Evolutionary conservation across 2,888 invertebrate genomes (phyloP).

Genomic region (Pyrrhosoma nymphula): DNA sequence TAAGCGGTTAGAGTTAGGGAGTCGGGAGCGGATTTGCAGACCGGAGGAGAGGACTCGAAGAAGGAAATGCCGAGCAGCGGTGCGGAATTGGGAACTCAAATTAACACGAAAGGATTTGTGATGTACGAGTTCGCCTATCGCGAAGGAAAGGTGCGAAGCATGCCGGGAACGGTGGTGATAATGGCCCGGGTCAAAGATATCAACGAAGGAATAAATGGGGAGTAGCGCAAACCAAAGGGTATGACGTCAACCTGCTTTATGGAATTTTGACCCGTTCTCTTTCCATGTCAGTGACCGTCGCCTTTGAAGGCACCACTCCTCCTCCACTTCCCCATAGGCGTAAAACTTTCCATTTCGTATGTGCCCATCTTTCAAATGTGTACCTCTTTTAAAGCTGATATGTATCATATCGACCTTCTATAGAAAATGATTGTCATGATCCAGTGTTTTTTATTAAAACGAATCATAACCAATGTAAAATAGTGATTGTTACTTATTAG

Average conservation of each 20-base stretch:
- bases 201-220: background rate
- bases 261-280: background rate
- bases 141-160: background rate
- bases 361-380: too few relatives aligned
- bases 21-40: background rate
- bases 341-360: too few relatives aligned
- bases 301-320: too few relatives aligned
- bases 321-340: too few relatives aligned
- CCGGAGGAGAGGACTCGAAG: background rate
- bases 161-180: background rate
- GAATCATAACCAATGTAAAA: too few relatives aligned
- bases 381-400: too few relatives aligned
- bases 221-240: background rate
- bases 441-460: too few relatives aligned
- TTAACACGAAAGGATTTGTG: background rate
- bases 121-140: background rate
- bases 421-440: too few relatives aligned
- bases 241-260: background rate
- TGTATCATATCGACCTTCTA: too few relatives aligned
- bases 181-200: background rate
- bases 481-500: too few relatives aligned
- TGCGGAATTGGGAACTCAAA: background rate
- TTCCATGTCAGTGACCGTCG: too few relatives aligned
- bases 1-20: background rate
- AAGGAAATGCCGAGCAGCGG: background rate